These are phyloP conservation scores for Lacanobia wlatinum DNA, from an alignment of 2,888 invertebrate species.

Conservation along the genomic window DNA sequence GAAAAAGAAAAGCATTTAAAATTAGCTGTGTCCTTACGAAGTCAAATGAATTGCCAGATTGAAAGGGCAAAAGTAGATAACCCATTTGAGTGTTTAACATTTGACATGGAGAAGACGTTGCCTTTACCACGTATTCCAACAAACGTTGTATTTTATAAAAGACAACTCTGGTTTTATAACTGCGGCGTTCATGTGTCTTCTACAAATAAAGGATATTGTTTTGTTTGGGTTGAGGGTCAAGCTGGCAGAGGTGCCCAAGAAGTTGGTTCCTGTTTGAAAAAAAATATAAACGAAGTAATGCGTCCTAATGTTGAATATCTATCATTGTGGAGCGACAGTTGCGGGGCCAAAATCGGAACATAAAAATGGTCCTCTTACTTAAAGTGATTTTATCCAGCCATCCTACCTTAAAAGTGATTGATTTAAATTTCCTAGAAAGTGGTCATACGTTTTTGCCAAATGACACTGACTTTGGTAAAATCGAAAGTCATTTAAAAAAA, in stretches of 20 bases:
- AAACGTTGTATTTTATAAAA: slow-evolving; percentile 37
- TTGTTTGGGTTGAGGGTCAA: slow-evolving; percentile 38
- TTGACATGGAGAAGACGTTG: slow-evolving; percentile 38
- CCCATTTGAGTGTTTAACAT: slow-evolving; percentile 29
- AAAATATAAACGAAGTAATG: slow-evolving; percentile 16
- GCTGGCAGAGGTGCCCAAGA: slow-evolving; percentile 36
- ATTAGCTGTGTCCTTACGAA: slow-evolving; percentile 26
- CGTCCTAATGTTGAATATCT: slow-evolving; percentile 28
- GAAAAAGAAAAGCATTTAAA: slow-evolving; percentile 29
- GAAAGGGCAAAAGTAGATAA: slow-evolving; percentile 32
- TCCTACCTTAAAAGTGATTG: background rate
- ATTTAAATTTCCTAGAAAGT: slow-evolving; percentile 15
- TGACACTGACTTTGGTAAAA: slow-evolving; percentile 9
- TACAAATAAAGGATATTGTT: slow-evolving; percentile 22
- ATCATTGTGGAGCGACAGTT: slow-evolving; percentile 29
- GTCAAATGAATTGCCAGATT: slow-evolving; percentile 24
- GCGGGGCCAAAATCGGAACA: slow-evolving; percentile 32
- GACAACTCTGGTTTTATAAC: slow-evolving; percentile 32
- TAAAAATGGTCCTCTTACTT: slow-evolving; percentile 8
- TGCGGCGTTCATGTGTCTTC: slow-evolving; percentile 27
- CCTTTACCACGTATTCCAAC: slow-evolving; percentile 36
- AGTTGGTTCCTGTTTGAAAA: slow-evolving; percentile 34
- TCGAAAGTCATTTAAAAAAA: slow-evolving; percentile 1
- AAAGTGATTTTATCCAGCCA: slow-evolving; percentile 10
- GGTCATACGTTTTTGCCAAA: slow-evolving; percentile 11